phyloP scores from a whole-genome alignment of 2,113 vertebrate species.

The Microcebus jonahi region DNA sequence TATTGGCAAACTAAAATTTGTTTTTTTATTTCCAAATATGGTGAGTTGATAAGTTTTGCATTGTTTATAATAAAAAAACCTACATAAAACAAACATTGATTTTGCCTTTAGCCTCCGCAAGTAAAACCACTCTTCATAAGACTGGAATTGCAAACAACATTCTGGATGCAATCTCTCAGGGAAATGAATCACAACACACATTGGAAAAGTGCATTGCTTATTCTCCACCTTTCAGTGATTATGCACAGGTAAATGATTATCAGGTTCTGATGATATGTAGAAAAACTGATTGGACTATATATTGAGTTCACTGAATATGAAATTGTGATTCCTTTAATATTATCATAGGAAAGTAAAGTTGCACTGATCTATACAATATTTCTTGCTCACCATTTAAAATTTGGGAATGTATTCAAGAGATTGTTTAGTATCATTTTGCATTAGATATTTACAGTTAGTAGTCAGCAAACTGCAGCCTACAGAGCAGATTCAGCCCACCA shows the following conservation, averaged over 20 bases:
- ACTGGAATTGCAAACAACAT: constrained; percentile 83
- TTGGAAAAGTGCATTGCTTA: constrained; percentile 89
- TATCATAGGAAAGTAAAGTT: not conserved
- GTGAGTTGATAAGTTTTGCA: not conserved
- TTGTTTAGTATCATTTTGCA: not conserved
- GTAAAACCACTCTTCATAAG: constrained; percentile 87
- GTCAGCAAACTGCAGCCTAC: not conserved
- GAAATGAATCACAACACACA: constrained; percentile 84
- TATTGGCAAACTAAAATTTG: not conserved
- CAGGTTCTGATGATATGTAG: not conserved
- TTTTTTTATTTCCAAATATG: not conserved
- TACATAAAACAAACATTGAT: not conserved
- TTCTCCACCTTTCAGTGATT: constrained; percentile 89
- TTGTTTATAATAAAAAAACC: not conserved
- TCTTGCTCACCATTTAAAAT: not conserved
- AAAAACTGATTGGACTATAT: not conserved
- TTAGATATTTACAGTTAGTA: not conserved
- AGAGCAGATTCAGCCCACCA: not conserved
- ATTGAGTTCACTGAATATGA: not conserved
- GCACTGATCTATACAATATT: not conserved
- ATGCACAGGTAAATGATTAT: constrained; percentile 83
- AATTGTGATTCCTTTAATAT: not conserved
- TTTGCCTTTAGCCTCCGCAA: constrained; percentile 84
- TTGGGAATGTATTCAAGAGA: not conserved
- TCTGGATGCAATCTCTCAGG: constrained; percentile 88